Evolutionary conservation across 2,113 vertebrate species (phyloP), one percentile per base, ranked within the genome.

Genomic region (Paratilapia polleni): DNA sequence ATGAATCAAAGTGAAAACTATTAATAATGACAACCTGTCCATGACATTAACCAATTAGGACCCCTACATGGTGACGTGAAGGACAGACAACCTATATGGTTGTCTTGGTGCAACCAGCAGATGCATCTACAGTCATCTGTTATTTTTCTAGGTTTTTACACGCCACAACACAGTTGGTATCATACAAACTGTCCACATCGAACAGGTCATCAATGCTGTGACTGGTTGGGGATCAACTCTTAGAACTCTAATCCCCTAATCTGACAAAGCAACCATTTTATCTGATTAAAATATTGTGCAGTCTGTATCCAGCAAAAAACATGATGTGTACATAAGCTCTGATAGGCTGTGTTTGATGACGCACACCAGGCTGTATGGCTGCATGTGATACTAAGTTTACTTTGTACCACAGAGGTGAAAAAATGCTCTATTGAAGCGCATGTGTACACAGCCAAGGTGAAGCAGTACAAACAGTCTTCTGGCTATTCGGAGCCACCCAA

Each of bases 401-500:
- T 85, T 66, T 12, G 4, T 31, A 60, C 15, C 26, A 28, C 70
- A 34, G 76, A 83, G 70, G 84, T 75, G 81, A 73, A 73, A 88
- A 81, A 77, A 61, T 3, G 19, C 49, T 59, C 78, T 5, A 6
- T 59, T 62, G 59, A 52, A 78, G 78, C 73, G 56, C 57, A 70
- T 87, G 87, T 89, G 86, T 91, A 83, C 87, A 83, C 36, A 86
- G 84, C 85, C 47, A 26, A 58, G 61, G 47, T 77, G 5, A 60
- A 54, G 87, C 70, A 75, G 81, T 87, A 77, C 62, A 92, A 94
- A 92, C 91, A 89, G 83, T 89, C 86, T 74, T n/a, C 80, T 66
- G 68, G 78, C 86, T 54, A 60, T 87, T 77, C 84, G 81, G 34
- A 88, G 83, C 85, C 34, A 31, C 68, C 47, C 88, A 74, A 73